These are phyloP conservation scores for Himalopsyche japonica DNA, from an alignment of 2,888 invertebrate genomes.

Conservation along the genomic window DNA sequence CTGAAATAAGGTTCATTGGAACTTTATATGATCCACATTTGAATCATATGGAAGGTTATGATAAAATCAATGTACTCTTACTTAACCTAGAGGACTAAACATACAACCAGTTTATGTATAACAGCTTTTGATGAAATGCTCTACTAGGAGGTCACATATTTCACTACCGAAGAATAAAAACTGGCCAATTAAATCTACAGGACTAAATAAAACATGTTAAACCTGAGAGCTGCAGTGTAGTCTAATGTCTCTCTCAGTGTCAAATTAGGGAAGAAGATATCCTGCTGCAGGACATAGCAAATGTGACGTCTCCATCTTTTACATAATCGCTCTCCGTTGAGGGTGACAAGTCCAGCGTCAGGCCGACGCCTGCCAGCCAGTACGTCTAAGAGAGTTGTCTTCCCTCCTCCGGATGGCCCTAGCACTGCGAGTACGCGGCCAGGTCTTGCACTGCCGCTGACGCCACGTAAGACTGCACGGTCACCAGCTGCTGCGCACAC, in stretches of 20 bases:
- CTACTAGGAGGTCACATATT: too few relatives aligned
- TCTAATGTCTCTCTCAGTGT: slow-evolving; percentile 77
- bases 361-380: slow-evolving; percentile 71
- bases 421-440: slow-evolving; percentile 80
- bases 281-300: slow-evolving; percentile 81
- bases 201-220: background rate
- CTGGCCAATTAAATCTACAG: background rate
- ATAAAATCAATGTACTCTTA: too few relatives aligned
- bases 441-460: slow-evolving; percentile 53
- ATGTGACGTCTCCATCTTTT: slow-evolving; percentile 75
- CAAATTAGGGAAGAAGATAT: slow-evolving; percentile 78
- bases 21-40: too few relatives aligned
- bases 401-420: slow-evolving; percentile 80
- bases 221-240: slow-evolving; percentile 59
- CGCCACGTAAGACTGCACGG: slow-evolving; percentile 51
- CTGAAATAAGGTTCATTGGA: too few relatives aligned
- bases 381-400: slow-evolving; percentile 77
- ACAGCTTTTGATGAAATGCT: too few relatives aligned
- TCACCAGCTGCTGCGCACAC: slow-evolving; percentile 43
- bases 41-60: too few relatives aligned
- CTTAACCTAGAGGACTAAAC: too few relatives aligned
- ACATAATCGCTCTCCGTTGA: slow-evolving; percentile 67
- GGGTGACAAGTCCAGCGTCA: slow-evolving; percentile 67
- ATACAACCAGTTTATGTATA: too few relatives aligned
- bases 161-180: too few relatives aligned